Base-by-base conservation (phyloP, 2,797 vertebrate species). In the Coilia nasus region DNA sequence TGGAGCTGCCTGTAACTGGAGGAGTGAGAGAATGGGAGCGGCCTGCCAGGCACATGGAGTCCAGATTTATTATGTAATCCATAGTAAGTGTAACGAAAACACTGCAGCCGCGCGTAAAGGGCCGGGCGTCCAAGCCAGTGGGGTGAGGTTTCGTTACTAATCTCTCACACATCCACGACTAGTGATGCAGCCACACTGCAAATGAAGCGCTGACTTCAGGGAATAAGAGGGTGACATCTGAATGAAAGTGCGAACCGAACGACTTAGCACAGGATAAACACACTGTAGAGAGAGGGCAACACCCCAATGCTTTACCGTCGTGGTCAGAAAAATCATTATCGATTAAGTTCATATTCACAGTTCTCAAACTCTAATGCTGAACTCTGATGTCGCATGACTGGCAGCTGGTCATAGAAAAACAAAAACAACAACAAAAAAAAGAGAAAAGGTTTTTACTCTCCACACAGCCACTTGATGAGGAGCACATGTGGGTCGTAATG, bases 11-110 rank as follows among this genome's bases (percentile, higher is more conserved):
- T 86, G 62, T 90, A 89, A 91, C 85, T 87, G 83, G 85, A 89
- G 87, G 85, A 91, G 90, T 83, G 89, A 88, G 86, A 87, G 83
- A 91, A 88, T 89, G 54, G 87, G 67, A 82, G 85, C 31, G 71
- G 71, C 83, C 84, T 90, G 91, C 90, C 91, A 92, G 91, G 90
- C 91, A 94, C 93, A 91, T 94, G 92, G 91, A 85, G 62, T 84
- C 89, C 92, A 92, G 90, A 93, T 94, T 92, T 93, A 87, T 93
- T 92, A 92, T 92, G 90, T 94, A 92, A 94, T 93, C 57, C 89
- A 89, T 88, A 91, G 92, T 91, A 91, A 93, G 89, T 86, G 90
- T 86, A 92, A 90, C 88, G 87, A 44, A 91, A 91, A 86, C 90
- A 90, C 89, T 81, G 86, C 81, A 71, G 15, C 35, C 31, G 41